These are phyloP conservation scores for Diplazon laetatorius DNA, from an alignment of 2,888 invertebrate genomes.

Conservation along the genomic window DNA sequence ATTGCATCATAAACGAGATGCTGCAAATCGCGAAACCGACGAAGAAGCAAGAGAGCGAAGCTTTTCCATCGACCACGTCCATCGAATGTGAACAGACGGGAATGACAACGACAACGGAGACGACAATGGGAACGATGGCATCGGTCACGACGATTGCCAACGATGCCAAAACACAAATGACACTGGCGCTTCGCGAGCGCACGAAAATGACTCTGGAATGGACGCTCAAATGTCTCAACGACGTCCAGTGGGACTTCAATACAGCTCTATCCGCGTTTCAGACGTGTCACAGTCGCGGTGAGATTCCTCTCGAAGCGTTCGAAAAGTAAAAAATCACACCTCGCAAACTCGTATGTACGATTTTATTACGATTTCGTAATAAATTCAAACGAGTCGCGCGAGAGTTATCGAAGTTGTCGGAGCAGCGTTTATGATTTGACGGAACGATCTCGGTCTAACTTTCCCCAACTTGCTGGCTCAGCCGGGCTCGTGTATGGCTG, in stretches of 20 bases:
- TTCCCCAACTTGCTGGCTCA: no score
- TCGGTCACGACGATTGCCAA: constrained; percentile 63
- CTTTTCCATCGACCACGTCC: constrained; percentile 7
- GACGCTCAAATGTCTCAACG: constrained; percentile 90
- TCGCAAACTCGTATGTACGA: not conserved
- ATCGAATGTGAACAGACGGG: not conserved
- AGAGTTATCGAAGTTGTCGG: not conserved
- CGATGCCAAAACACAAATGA: constrained; percentile 87
- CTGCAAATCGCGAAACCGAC: constrained; percentile 90
- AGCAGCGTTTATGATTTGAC: not conserved
- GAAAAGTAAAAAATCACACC: constrained; percentile 85
- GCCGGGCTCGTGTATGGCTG: no score
- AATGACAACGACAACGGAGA: constrained; percentile 2
- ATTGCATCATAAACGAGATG: constrained; percentile 94
- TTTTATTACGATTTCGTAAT: not conserved
- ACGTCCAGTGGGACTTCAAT: constrained; percentile 94
- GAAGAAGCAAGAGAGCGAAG: constrained; percentile 84
- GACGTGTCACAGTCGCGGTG: constrained; percentile 90
- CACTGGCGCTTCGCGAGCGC: constrained; percentile 88
- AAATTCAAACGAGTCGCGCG: not conserved
- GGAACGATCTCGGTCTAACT: no score
- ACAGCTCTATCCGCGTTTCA: constrained; percentile 91
- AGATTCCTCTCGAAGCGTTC: constrained; percentile 93
- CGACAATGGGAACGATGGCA: not conserved
- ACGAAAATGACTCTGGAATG: constrained; percentile 93